Evolutionary conservation across 2,888 invertebrate species (phyloP).

Genomic region (Cataglyphis albicans): DNA sequence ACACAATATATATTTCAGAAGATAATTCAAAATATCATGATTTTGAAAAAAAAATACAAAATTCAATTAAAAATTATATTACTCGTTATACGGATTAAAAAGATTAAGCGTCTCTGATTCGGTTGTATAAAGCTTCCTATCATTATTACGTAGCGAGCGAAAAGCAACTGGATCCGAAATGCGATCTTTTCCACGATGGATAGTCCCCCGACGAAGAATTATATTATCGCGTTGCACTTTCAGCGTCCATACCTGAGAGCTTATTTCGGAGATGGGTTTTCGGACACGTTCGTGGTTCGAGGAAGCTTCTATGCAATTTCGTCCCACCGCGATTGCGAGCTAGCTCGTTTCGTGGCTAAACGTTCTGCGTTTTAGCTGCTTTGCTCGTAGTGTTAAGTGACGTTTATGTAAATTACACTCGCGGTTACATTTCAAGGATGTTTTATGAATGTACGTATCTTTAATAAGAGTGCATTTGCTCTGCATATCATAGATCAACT

Average conservation of each 20-base stretch:
- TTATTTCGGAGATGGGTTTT: constrained; percentile 53
- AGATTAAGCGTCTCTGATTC: background rate
- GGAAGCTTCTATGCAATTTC: constrained; percentile 50
- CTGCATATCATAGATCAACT: background rate
- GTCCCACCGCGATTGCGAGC: constrained; percentile 1
- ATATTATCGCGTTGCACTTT: constrained; percentile 47
- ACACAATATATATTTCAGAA: background rate
- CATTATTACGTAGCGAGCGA: constrained; percentile 25
- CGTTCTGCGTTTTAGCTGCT: background rate
- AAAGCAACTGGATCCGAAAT: constrained; percentile 3
- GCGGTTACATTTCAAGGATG: background rate
- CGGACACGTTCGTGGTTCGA: constrained; percentile 23
- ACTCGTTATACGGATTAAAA: background rate
- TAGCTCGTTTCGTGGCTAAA: constrained; percentile 19
- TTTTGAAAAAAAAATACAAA: background rate
- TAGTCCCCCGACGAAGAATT: constrained; percentile 48
- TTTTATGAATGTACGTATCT: background rate
- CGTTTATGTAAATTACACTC: constrained; percentile 26
- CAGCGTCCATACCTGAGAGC: constrained; percentile 13
- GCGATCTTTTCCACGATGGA: constrained; percentile 19
- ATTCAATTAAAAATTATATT: background rate
- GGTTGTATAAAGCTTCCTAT: background rate
- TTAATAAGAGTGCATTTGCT: background rate
- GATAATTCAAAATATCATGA: background rate
- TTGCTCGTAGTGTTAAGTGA: constrained; percentile 13